These are phyloP conservation scores for Rhinoraja longicauda DNA, from an alignment of 2,797 vertebrate species.

Conservation along the genomic window DNA sequence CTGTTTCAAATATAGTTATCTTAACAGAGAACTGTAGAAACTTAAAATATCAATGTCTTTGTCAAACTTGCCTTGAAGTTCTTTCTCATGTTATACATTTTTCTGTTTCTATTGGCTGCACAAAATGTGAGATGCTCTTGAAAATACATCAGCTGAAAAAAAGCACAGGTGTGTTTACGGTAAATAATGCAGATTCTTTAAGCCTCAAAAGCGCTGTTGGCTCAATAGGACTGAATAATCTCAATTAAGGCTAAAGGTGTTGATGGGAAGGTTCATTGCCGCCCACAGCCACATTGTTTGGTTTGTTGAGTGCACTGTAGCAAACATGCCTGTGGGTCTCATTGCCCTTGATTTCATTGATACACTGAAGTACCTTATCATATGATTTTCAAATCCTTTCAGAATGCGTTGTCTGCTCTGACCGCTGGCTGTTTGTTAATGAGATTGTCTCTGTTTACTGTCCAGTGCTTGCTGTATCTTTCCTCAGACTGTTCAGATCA, in stretches of 20 bases:
- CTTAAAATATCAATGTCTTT: neutral
- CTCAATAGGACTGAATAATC: neutral
- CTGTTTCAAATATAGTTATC: neutral
- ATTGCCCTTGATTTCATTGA: slow-evolving; percentile 46
- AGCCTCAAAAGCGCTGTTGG: neutral
- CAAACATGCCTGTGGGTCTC: slow-evolving; percentile 43
- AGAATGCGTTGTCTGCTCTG: neutral
- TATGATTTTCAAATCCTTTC: slow-evolving; percentile 40
- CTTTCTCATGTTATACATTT: neutral
- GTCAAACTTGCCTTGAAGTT: neutral
- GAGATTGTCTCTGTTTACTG: neutral
- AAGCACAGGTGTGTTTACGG: neutral
- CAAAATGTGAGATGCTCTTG: neutral
- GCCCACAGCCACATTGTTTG: slow-evolving; percentile 14
- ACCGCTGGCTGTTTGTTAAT: slow-evolving; percentile 17
- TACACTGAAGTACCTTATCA: slow-evolving; percentile 43
- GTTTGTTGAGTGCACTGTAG: slow-evolving; percentile 42
- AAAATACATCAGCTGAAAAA: neutral
- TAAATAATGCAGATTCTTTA: neutral
- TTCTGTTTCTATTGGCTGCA: neutral
- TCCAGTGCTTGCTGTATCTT: neutral
- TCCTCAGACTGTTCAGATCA: neutral
- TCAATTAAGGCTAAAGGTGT: slow-evolving; percentile 39
- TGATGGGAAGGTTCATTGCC: slow-evolving; percentile 41
- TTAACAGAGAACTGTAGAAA: neutral